Evolutionary conservation across 2,888 invertebrate species (phyloP).

Genomic region (Dyspetes luteomarginatus): DNA sequence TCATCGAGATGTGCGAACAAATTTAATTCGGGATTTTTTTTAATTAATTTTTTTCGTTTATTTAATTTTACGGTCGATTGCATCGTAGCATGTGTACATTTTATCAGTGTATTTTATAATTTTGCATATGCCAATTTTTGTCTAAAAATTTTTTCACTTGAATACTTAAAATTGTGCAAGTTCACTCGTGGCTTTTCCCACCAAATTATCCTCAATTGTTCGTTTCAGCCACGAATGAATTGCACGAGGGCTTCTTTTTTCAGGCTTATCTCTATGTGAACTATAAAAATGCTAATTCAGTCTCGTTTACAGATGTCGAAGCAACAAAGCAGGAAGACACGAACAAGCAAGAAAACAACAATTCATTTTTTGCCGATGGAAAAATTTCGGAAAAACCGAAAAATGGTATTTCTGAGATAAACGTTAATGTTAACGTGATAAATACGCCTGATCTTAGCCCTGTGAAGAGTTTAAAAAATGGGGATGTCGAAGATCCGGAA

Average conservation of each 20-base stretch:
- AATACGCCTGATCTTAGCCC: constrained; percentile 80
- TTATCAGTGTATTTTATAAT: background rate
- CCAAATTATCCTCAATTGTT: constrained; percentile 40
- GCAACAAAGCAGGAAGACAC: constrained; percentile 59
- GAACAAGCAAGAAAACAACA: constrained; percentile 78
- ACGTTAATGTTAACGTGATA: constrained; percentile 70
- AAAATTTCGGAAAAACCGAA: constrained; percentile 72
- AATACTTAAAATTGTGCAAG: constrained; percentile 27
- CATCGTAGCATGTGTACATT: constrained; percentile 48
- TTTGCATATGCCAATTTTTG: background rate
- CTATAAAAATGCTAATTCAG: constrained; percentile 25
- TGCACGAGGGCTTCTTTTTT: constrained; percentile 39
- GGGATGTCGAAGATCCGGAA: constrained; percentile 74
- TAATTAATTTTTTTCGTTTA: background rate
- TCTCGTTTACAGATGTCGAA: constrained; percentile 73
- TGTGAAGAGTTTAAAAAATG: constrained; percentile 77
- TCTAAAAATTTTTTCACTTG: constrained; percentile 8
- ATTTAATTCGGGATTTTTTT: background rate
- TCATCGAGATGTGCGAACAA: background rate
- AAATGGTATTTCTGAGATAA: constrained; percentile 72
- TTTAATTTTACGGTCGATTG: background rate
- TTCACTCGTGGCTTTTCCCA: constrained; percentile 60
- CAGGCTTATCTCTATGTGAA: constrained; percentile 9
- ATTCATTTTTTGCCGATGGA: constrained; percentile 74
- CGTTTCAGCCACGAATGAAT: constrained; percentile 43